A percentile compares a stretch with the other conserved stretches of the same genome.
These are phyloP conservation scores for Abrostola triplasia DNA, from an alignment of 2,888 invertebrate genomes.

Conservation along the genomic window DNA sequence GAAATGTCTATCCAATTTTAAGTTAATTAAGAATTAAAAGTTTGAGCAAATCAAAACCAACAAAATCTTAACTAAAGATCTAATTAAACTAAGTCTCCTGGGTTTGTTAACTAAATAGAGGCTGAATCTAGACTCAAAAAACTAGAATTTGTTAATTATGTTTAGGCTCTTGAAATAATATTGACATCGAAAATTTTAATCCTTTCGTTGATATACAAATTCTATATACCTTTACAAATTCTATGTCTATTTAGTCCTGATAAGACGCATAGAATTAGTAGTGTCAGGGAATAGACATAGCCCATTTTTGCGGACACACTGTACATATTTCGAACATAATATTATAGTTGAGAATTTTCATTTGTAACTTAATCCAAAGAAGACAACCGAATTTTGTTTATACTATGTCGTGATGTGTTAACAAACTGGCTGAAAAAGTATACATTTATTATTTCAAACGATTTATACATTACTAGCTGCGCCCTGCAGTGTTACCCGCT, in stretches of 20 bases:
- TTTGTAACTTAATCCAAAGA: constrained; percentile 5
- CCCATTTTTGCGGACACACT: no score
- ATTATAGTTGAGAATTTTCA: not conserved
- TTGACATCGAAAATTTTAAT: not conserved
- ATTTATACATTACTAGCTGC: no score
- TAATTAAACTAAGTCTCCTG: constrained; percentile 1
- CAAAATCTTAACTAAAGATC: constrained; percentile 1
- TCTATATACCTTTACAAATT: no score
- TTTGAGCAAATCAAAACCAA: not conserved
- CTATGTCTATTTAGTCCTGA: no score
- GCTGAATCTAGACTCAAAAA: constrained; percentile 4
- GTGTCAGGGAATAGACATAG: no score
- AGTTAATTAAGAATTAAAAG: constrained; percentile 3
- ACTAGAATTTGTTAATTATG: constrained; percentile 4
- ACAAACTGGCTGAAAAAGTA: not conserved
- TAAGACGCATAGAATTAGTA: no score
- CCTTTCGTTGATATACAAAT: no score
- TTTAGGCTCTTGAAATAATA: not conserved
- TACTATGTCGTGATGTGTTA: no score
- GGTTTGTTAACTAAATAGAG: constrained; percentile 1
- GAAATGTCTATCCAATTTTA: not conserved
- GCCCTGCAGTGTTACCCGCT: no score
- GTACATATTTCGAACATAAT: no score
- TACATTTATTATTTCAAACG: no score
- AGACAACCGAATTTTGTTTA: not conserved